Conservation (phyloP, 2,888 invertebrate species). For the Cistogaster globosa region DNA sequence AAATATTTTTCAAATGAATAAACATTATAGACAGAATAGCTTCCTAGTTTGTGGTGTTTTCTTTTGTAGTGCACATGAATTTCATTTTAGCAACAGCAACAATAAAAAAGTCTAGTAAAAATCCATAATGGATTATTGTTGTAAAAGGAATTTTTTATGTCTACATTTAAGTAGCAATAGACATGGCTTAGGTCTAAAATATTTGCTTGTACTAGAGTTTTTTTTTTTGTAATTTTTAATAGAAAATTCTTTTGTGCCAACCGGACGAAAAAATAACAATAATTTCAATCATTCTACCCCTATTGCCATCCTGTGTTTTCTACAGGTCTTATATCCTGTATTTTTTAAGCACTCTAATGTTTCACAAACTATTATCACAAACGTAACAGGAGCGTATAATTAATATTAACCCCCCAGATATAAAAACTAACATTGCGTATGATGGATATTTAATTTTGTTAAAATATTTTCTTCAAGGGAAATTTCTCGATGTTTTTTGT, state of each 20-base stretch:
- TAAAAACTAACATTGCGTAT: too few species aligned
- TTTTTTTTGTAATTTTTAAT: neutral
- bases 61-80: conserved; percentile 9
- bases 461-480: too few species aligned
- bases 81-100: neutral
- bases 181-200: neutral
- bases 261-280: neutral
- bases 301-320: neutral
- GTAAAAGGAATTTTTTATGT: conserved; percentile 28
- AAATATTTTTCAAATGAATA: conserved; percentile 42
- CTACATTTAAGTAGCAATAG: neutral
- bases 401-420: too few species aligned
- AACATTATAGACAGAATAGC: conserved; percentile 29
- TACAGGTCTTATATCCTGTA: too few species aligned
- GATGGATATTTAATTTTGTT: too few species aligned
- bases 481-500: too few species aligned
- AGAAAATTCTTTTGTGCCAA: neutral
- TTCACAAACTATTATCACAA: too few species aligned
- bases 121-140: conserved; percentile 35
- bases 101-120: conserved; percentile 12
- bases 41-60: conserved; percentile 10
- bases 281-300: neutral
- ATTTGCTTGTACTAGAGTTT: neutral
- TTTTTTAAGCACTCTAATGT: too few species aligned
- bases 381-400: too few species aligned